Conservation (phyloP, 2,888 invertebrate genomes). For the Anthoptus insignis region DNA sequence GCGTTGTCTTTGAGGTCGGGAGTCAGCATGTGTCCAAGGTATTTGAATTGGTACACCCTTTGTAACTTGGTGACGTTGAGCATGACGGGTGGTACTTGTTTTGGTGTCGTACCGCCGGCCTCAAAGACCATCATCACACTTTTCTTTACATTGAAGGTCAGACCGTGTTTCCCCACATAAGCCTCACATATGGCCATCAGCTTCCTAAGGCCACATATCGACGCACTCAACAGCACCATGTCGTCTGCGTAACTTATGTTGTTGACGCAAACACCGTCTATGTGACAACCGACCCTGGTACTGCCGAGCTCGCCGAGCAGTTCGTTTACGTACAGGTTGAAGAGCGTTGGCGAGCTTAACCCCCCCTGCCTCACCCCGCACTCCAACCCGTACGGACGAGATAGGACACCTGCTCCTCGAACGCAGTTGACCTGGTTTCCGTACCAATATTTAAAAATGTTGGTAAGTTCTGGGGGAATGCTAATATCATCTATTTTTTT, state of each 20-base stretch:
- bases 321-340: no score
- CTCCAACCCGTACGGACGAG: no score
- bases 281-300: not conserved
- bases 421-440: no score
- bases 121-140: not conserved
- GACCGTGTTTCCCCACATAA: conserved; percentile 3
- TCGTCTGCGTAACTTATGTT: no score
- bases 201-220: conserved; percentile 2
- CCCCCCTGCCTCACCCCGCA: no score
- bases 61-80: not conserved
- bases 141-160: conserved; percentile 1
- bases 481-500: no score
- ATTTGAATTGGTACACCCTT: not conserved
- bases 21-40: not conserved
- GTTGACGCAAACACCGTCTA: not conserved
- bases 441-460: no score
- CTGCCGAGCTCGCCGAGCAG: not conserved
- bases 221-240: no score
- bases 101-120: not conserved
- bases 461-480: no score
- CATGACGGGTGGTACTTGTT: not conserved
- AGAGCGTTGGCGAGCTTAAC: no score
- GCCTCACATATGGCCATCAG: not conserved
- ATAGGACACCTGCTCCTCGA: no score
- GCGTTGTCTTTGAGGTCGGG: not conserved